These are phyloP conservation scores for Rhynchotus rufescens DNA, from an alignment of 2,797 vertebrate species.

Conservation along the genomic window DNA sequence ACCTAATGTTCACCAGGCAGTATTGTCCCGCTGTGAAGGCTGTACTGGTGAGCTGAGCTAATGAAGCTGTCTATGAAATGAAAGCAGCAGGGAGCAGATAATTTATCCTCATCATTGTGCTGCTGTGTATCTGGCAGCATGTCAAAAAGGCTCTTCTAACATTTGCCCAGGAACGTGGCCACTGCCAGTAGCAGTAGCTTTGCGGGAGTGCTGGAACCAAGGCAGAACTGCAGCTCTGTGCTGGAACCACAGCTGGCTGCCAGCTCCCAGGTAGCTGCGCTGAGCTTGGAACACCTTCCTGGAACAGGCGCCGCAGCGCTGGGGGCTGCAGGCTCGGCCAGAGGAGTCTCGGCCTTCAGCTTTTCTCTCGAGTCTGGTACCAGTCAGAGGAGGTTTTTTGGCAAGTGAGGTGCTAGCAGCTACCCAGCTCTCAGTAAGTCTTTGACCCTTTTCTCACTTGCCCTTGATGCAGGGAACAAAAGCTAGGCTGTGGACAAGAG, in stretches of 20 bases:
- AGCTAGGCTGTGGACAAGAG: neutral
- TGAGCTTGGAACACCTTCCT: neutral
- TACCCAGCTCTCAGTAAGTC: neutral
- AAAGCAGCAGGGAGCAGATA: neutral
- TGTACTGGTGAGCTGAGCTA: neutral
- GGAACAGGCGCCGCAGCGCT: neutral
- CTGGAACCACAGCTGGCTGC: neutral
- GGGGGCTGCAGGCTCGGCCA: neutral
- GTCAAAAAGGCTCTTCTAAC: neutral
- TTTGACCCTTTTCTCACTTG: neutral
- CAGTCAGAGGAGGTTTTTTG: neutral
- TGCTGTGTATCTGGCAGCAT: neutral
- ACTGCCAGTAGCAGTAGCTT: neutral
- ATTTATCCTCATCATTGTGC: neutral
- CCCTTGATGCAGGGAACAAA: neutral
- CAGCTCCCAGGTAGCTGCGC: neutral
- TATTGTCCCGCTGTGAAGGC: neutral
- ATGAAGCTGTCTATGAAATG: neutral
- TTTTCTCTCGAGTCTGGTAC: neutral
- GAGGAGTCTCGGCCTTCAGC: neutral
- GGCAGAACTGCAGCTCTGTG: neutral
- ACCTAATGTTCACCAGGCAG: neutral
- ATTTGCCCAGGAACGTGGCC: neutral
- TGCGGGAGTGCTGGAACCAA: neutral
- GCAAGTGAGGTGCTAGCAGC: accelerated